These are phyloP conservation scores for Lepilemur septentrionalis DNA, from an alignment of 2,797 vertebrate genomes.

Conservation along the genomic window DNA sequence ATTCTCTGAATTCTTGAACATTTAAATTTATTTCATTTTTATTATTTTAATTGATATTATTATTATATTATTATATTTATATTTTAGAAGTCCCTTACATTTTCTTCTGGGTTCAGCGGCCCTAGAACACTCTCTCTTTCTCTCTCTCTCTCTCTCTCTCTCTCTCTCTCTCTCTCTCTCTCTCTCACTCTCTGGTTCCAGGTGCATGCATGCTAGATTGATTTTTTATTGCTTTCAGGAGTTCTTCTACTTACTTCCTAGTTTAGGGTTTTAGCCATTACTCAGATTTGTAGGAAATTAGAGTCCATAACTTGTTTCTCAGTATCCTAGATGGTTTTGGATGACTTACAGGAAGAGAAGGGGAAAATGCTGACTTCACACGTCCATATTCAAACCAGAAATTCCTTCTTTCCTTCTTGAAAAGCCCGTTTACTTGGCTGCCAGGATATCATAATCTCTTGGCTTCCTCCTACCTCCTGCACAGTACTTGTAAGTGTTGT, in stretches of 20 bases:
- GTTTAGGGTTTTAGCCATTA: not conserved
- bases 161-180: too few species aligned
- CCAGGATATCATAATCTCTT: not conserved
- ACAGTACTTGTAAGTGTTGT: not conserved
- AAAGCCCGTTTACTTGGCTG: not conserved
- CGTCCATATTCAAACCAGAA: not conserved
- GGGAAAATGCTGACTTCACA: not conserved
- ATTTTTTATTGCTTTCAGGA: not conserved
- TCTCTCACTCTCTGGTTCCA: not conserved
- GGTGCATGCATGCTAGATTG: not conserved
- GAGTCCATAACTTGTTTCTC: not conserved
- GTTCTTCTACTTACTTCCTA: not conserved
- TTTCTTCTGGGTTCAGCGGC: not conserved
- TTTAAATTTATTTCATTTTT: not conserved
- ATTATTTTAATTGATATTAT: not conserved
- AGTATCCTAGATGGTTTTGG: not conserved
- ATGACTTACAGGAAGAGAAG: not conserved
- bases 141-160: too few species aligned
- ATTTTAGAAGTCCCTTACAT: not conserved
- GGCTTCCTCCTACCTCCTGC: not conserved
- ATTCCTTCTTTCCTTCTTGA: not conserved
- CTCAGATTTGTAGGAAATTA: not conserved
- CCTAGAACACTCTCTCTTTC: not conserved
- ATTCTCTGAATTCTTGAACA: not conserved
- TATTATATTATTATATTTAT: too few species aligned